Percentiles rank a stretch among this genome's conserved stretches.
Evolutionary conservation across 2,113 vertebrate genomes (phyloP).

Genomic region (Octodon degus): DNA sequence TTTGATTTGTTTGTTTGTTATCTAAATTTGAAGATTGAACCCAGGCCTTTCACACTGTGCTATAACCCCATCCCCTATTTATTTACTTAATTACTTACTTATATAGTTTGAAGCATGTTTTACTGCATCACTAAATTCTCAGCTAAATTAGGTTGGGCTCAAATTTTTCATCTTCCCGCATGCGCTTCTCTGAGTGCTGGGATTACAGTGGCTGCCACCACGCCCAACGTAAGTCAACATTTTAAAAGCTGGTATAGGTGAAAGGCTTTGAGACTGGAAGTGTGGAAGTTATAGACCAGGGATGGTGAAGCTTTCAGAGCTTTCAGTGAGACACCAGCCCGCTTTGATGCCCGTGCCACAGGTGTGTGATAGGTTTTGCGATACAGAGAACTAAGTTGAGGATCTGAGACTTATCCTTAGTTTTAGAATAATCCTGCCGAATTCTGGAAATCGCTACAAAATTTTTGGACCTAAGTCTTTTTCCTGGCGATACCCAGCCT

Average conservation of each 20-base stretch:
- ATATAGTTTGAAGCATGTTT: not conserved
- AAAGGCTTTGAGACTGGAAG: conserved; percentile 1
- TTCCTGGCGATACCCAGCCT: not conserved
- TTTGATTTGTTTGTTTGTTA: not conserved
- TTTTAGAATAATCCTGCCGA: not conserved
- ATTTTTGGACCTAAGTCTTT: not conserved
- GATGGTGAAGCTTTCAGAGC: not conserved
- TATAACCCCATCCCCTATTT: not conserved
- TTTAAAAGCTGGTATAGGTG: not conserved
- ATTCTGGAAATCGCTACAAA: not conserved
- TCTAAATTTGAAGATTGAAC: not conserved
- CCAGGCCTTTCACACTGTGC: not conserved
- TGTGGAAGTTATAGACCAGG: not conserved
- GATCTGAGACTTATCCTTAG: not conserved
- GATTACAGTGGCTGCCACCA: not conserved
- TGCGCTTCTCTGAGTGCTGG: not conserved
- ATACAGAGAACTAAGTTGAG: not conserved
- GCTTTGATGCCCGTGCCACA: not conserved
- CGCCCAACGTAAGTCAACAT: not conserved
- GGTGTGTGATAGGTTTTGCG: not conserved
- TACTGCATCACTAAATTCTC: not conserved
- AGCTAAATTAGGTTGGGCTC: not conserved
- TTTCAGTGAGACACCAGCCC: not conserved
- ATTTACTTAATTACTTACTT: not conserved
- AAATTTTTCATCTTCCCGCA: not conserved